These are phyloP conservation scores for Plumapathes pennacea DNA, from an alignment of 92 coral and sea anemone species.

Conservation along the genomic window DNA sequence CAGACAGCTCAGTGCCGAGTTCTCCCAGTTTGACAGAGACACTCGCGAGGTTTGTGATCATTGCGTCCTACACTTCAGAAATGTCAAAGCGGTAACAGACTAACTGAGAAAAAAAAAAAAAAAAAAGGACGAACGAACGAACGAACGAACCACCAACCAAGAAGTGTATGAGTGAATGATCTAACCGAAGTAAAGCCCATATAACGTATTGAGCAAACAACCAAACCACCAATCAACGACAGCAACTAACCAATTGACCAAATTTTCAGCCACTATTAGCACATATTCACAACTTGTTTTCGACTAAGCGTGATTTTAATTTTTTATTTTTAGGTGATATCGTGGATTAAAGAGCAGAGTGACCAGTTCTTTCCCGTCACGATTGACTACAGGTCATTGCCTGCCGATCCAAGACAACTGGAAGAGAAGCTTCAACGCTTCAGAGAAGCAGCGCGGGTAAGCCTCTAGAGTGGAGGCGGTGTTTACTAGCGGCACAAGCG, in stretches of 20 bases:
- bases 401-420: constrained; percentile 82
- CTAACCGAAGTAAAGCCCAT: not conserved
- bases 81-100: not conserved
- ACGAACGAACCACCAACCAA: too few species aligned
- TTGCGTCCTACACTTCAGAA: not conserved
- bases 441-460: constrained; percentile 85
- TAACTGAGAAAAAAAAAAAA: too few species aligned
- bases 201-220: too few species aligned
- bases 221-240: too few species aligned
- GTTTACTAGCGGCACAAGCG: too few species aligned
- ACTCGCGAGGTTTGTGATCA: constrained; percentile 78
- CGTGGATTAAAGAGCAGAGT: constrained; percentile 97
- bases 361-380: constrained; percentile 96
- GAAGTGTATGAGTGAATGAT: not conserved
- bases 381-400: constrained; percentile 84
- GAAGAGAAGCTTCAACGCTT: constrained; percentile 78
- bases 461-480: too few species aligned
- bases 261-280: not conserved
- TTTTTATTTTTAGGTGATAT: constrained; percentile 60
- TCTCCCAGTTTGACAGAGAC: constrained; percentile 90
- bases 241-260: too few species aligned
- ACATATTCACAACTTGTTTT: too few species aligned
- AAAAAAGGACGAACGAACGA: too few species aligned
- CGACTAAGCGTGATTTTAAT: not conserved
- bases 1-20: constrained; percentile 82